Evolutionary conservation across 2,113 vertebrate genomes (phyloP).

Genomic region (Numida meleagris): DNA sequence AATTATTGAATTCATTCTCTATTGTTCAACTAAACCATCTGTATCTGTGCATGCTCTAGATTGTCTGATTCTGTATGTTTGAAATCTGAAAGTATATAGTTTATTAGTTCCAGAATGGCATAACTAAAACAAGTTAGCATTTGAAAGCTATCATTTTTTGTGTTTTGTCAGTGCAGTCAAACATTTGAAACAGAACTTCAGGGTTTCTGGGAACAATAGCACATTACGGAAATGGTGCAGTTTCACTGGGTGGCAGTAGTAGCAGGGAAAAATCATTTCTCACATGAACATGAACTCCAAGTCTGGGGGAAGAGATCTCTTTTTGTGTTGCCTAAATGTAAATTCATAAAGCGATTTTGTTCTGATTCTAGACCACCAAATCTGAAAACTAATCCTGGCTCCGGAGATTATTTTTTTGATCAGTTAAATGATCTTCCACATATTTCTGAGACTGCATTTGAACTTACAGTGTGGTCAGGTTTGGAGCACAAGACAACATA

Average conservation of each 20-base stretch:
- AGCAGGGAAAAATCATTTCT: not conserved
- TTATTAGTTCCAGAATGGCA: not conserved
- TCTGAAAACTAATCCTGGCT: not conserved
- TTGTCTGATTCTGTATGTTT: not conserved
- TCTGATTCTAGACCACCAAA: not conserved
- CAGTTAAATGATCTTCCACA: not conserved
- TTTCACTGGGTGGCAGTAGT: constrained; percentile 65
- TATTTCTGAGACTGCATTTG: not conserved
- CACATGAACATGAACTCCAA: not conserved
- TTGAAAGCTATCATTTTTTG: not conserved
- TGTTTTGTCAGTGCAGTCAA: not conserved
- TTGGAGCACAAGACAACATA: not conserved
- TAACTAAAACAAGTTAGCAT: not conserved
- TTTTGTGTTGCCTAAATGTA: not conserved
- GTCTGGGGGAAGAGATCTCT: not conserved
- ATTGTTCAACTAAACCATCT: not conserved
- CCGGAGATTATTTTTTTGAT: not conserved
- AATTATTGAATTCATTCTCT: not conserved
- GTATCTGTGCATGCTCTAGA: not conserved
- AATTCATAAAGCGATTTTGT: not conserved
- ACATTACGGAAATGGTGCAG: not conserved
- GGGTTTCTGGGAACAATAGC: not conserved
- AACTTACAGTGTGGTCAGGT: not conserved
- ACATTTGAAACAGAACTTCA: not conserved
- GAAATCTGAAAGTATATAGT: not conserved